Conservation (phyloP, 2,113 vertebrate species). For the Natator depressus region DNA sequence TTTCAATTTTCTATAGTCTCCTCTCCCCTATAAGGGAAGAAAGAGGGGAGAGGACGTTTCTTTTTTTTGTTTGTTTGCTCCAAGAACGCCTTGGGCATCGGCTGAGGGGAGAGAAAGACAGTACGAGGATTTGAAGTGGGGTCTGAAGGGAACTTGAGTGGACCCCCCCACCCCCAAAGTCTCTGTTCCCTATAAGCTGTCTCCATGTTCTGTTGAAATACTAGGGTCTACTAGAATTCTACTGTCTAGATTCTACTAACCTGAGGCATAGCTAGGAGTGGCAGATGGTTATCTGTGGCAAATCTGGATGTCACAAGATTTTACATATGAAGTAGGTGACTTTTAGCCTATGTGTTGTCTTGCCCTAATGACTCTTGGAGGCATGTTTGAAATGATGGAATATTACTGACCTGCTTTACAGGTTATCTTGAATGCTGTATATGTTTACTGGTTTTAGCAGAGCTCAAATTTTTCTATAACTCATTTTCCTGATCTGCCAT, state of each 20-base stretch:
- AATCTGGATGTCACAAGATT: not conserved
- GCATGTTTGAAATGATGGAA: fast-evolving
- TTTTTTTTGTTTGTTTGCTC: not conserved
- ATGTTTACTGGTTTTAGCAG: not conserved
- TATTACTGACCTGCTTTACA: not conserved
- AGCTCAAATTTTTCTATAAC: not conserved
- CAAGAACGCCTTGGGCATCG: not conserved
- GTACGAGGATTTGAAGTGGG: not conserved
- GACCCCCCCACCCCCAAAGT: not conserved
- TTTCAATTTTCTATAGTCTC: not conserved
- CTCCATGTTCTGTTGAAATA: not conserved
- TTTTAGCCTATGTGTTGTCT: not conserved
- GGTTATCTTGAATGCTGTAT: not conserved
- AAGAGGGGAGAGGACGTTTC: not conserved
- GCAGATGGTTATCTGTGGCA: not conserved
- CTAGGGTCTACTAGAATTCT: not conserved
- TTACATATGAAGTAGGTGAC: not conserved
- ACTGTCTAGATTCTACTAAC: not conserved
- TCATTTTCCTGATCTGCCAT: not conserved
- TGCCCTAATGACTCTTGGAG: not conserved
- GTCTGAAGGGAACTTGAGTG: no score
- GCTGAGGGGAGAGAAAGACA: not conserved
- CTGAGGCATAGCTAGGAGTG: not conserved
- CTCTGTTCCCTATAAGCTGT: not conserved
- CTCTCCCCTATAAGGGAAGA: not conserved